A percentile compares a stretch with the other conserved stretches of the same genome.
phyloP scores from a whole-genome alignment of 2,888 invertebrate species.

The Blomia tropicalis region DNA sequence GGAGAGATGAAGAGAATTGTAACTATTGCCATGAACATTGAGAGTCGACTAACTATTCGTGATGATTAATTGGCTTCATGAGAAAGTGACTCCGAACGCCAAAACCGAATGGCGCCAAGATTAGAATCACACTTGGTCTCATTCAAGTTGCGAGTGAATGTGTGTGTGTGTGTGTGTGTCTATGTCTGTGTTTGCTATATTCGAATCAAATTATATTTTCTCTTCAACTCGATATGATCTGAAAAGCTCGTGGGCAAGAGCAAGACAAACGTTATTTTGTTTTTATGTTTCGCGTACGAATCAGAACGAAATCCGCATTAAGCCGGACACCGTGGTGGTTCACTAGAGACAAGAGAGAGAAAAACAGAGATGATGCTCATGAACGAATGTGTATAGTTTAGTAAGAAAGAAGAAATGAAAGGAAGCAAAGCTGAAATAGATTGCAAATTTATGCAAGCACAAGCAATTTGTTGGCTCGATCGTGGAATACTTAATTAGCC shows the following conservation, averaged over 20 bases:
- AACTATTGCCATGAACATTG: no score
- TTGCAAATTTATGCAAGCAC: constrained; percentile 12
- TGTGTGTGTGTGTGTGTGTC: no score
- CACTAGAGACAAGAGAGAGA: neutral
- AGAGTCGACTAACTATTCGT: neutral
- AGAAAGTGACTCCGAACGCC: constrained; percentile 8
- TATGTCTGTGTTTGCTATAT: no score
- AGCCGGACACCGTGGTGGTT: constrained; percentile 6
- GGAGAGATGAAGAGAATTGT: no score
- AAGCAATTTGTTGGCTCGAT: constrained; percentile 4
- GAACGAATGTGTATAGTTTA: neutral
- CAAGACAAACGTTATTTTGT: neutral
- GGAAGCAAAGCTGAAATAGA: constrained; percentile 7
- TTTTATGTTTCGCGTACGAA: neutral
- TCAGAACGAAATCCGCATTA: neutral
- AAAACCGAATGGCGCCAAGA: no score
- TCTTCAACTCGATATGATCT: no score
- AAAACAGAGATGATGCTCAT: neutral
- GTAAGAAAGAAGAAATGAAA: no score
- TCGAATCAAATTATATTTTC: no score
- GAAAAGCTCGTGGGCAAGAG: no score
- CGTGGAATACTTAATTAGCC: constrained; percentile 12
- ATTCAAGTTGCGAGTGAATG: no score
- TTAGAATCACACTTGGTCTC: constrained; percentile 8
- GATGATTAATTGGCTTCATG: constrained; percentile 14